phyloP scores from a whole-genome alignment of 2,113 vertebrate species.

The Emydocephalus ijimae region DNA sequence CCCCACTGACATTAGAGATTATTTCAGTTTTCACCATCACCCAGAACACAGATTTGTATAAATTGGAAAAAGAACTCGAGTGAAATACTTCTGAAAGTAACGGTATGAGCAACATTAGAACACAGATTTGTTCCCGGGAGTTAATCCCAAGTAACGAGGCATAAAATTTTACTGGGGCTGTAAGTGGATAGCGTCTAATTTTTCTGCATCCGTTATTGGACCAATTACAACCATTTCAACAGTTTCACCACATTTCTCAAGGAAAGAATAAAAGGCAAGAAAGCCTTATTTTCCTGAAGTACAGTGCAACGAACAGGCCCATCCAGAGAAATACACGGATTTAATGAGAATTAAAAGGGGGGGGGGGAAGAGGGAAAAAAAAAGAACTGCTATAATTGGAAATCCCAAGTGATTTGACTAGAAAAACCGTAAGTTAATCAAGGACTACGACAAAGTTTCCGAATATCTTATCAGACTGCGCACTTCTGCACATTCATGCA shows the following conservation, averaged over 20 bases:
- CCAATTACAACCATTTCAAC: constrained; percentile 32
- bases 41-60: constrained; percentile 38
- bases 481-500: constrained; percentile 56
- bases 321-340: constrained; percentile 48
- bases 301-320: constrained; percentile 53
- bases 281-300: constrained; percentile 47
- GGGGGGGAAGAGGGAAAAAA: constrained; percentile 45
- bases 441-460: constrained; percentile 52
- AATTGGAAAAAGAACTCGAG: constrained; percentile 36
- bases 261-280: constrained; percentile 58
- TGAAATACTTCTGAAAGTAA: constrained; percentile 41
- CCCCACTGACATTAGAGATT: not conserved
- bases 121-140: constrained; percentile 38
- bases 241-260: constrained; percentile 54
- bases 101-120: constrained; percentile 36
- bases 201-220: constrained; percentile 48
- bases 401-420: constrained; percentile 53
- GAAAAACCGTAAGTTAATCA: constrained; percentile 34
- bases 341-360: constrained; percentile 16
- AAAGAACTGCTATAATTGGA: constrained; percentile 54
- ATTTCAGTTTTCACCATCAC: constrained; percentile 32
- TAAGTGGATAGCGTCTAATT: constrained; percentile 59
- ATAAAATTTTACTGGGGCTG: constrained; percentile 43
- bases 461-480: constrained; percentile 52
- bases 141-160: constrained; percentile 25